Base-by-base conservation (phyloP, 2,113 vertebrate genomes). In the Toxotes jaculatrix region DNA sequence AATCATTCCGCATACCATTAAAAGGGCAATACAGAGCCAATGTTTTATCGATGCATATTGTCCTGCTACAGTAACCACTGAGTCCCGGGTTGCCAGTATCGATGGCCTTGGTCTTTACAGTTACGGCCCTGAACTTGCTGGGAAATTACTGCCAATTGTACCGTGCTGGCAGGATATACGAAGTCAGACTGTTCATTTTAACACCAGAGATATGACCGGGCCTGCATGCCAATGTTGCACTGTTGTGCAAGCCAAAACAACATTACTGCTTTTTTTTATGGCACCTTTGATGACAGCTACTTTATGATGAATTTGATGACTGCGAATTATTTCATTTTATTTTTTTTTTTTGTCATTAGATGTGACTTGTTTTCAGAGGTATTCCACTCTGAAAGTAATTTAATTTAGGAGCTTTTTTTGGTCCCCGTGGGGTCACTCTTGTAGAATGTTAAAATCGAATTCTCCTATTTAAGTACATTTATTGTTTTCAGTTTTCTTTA, bases 11-110 rank as follows among this genome's bases (percentile, higher is more conserved):
- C 73, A 82, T 89, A 72, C 81, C 79, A 88, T 91, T 90, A 89
- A 86, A 87, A 86, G 86, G 82, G 80, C 78, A 81, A 89, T 76
- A 57, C 78, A 68, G 60, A 79, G 87, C 83, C 86, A 79, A 70
- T 85, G 87, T 90, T 93, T 92, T 90, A 92, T 92, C 31, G 77
- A 74, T 67, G 80, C 82, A 83, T 87, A 90, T 87, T 89, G 88
- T 84, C 80, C 60, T 66, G 79, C 85, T 80, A 72, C 89, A 62
- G 84, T 80, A 89, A 75, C 70, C 13, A 27, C 66, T 32, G 23
- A 42, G 69, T 84, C 90, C 72, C 82, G 11, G 43, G 82, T 80
- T 62, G 67, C 40, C 70, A 36, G 27, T 86, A 69, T 49, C 10
- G 32, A 78, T 78, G 80, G 67, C 71, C 69, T 80, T 62, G 51